Evolutionary conservation across 2,113 vertebrate genomes (phyloP).

Genomic region (Tachuris rubrigastra): DNA sequence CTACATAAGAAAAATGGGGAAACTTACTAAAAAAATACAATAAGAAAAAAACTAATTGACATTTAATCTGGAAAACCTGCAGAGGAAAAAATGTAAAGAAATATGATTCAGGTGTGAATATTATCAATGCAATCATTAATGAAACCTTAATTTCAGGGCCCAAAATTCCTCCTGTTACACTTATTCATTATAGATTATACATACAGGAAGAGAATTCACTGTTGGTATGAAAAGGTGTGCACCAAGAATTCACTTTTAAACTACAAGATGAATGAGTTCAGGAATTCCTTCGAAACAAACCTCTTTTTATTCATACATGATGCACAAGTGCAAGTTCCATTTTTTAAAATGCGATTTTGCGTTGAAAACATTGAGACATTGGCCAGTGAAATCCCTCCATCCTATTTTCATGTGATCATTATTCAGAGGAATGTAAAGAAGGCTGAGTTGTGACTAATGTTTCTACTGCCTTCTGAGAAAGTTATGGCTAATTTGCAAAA

Average conservation of each 20-base stretch:
- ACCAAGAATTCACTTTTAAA: background rate
- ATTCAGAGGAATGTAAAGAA: background rate
- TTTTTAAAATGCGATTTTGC: background rate
- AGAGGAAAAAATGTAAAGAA: background rate
- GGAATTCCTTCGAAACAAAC: background rate
- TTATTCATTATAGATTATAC: background rate
- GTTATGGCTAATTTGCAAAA: background rate
- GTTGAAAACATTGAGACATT: background rate
- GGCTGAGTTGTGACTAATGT: background rate
- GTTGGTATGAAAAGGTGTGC: background rate
- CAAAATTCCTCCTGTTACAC: background rate
- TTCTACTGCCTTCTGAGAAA: background rate
- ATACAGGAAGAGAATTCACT: rapidly evolving
- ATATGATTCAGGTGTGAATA: background rate
- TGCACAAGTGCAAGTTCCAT: rapidly evolving
- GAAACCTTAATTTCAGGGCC: background rate
- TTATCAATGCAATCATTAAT: background rate
- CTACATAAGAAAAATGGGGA: background rate
- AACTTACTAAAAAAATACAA: background rate
- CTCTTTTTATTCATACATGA: background rate
- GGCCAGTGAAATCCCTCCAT: background rate
- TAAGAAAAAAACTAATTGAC: background rate
- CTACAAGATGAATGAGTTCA: background rate
- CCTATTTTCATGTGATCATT: background rate
- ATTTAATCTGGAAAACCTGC: background rate